Evolutionary conservation across 2,797 vertebrate species (phyloP), one percentile per base, ranked within the genome.

Genomic region (Hapalemur alaotrensis): DNA sequence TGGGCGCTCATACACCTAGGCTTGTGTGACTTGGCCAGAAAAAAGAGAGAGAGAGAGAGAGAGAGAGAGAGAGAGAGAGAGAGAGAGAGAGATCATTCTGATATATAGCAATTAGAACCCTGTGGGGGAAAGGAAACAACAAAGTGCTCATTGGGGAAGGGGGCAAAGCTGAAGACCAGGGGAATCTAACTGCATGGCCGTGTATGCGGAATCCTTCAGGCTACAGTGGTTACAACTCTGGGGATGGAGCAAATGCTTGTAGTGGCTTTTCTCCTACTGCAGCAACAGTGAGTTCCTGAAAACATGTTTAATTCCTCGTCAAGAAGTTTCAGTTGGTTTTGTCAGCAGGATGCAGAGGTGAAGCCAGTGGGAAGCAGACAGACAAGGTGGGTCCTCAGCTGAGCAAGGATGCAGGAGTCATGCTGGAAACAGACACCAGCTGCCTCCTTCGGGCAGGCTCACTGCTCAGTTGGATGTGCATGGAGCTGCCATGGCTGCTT

Each of bases 201-300:
- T 25, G 15, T 1, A 0, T 41, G 1, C 1, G 0, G 84, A 78
- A 9, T 23, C 38, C 38, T 22, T 65, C 22, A 9, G 4, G 65
- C 46, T 1, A 2, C 17, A 11, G 23, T 3, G 12, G 67, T 69
- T 15, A 25, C n/a, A 52, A 1, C 50, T 38, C 54, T 25, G 30
- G 38, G 69, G 9, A 57, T 7, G 61, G 57, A 50, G 92, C 59
- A 15, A 76, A 43, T 9, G 1, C 35, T 1, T 0, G 4, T 11
- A 4, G 20, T 13, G 69, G 20, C 75, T 87, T 41, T 13, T 32
- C 59, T 76, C 65, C 76, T 75, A 22, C 17, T 32, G 61, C 8
- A 28, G 63, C 73, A 20, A 35, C 14, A 4, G 22, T 2, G 2
- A 65, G 38, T 73, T 70, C 89, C 48, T 1, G 1, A 67, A 35